Evolutionary conservation across 2,888 invertebrate genomes (phyloP).

Genomic region (Gibbula magus): DNA sequence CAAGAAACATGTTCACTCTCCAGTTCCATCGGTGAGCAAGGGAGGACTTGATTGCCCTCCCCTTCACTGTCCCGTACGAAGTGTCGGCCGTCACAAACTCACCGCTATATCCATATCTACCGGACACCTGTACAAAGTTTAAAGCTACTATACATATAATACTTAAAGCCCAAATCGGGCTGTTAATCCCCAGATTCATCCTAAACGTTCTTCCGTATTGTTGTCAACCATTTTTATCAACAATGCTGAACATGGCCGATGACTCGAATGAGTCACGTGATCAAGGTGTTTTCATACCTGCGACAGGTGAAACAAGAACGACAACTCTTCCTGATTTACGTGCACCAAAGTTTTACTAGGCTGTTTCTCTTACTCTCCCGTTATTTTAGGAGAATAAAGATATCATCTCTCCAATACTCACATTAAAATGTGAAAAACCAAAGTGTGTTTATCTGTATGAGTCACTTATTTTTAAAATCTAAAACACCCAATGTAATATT

Average conservation of each 20-base stretch:
- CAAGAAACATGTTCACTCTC: constrained; percentile 73
- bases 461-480: too few species aligned
- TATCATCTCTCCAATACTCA: too few species aligned
- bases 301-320: neutral
- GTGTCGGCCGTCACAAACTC: constrained; percentile 4
- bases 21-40: constrained; percentile 52
- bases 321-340: neutral
- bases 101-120: constrained; percentile 22
- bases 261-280: neutral
- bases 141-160: constrained; percentile 7
- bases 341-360: too few species aligned
- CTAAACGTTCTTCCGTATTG: too few species aligned
- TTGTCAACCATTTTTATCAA: neutral
- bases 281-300: constrained; percentile 6
- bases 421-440: too few species aligned
- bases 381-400: too few species aligned
- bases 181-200: neutral
- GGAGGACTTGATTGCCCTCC: constrained; percentile 61
- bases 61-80: constrained; percentile 53
- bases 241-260: neutral
- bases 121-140: neutral
- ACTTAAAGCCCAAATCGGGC: neutral
- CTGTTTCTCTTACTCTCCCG: too few species aligned
- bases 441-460: too few species aligned
- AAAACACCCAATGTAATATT: too few species aligned